Percentiles rank a stretch among this genome's conserved stretches.
Evolutionary conservation across 2,888 invertebrate genomes (phyloP).

Genomic region (Hypomecis atomaria): DNA sequence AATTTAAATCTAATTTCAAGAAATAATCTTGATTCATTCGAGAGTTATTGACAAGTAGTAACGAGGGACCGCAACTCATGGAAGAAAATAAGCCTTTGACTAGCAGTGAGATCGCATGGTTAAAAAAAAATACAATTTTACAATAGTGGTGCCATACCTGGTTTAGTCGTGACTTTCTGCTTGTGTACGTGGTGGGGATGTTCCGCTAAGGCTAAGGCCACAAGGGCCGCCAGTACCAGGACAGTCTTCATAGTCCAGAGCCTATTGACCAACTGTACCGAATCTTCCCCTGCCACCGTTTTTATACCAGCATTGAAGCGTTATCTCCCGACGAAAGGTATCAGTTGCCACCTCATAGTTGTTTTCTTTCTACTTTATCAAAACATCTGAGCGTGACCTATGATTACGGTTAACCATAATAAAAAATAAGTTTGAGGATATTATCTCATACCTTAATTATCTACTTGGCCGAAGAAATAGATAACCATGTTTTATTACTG

Average conservation of each 20-base stretch:
- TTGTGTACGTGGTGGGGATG: constrained; percentile 47
- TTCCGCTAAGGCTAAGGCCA: constrained; percentile 68
- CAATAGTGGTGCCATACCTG: constrained; percentile 47
- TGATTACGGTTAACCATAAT: constrained; percentile 16
- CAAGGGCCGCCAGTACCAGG: constrained; percentile 69
- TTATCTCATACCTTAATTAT: constrained; percentile 16
- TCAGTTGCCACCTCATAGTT: constrained; percentile 17
- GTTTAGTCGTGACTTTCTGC: constrained; percentile 49
- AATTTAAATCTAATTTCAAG: too few relatives aligned
- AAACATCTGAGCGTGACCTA: constrained; percentile 12
- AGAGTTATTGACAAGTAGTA: too few relatives aligned
- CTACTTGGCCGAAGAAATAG: constrained; percentile 2
- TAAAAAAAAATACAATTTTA: too few relatives aligned
- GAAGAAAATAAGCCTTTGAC: too few relatives aligned
- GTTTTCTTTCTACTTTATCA: constrained; percentile 23
- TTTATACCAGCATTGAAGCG: constrained; percentile 46
- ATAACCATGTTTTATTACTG: neutral
- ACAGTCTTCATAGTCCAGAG: constrained; percentile 77
- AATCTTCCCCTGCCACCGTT: constrained; percentile 11
- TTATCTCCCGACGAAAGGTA: constrained; percentile 29
- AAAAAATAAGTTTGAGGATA: constrained; percentile 2
- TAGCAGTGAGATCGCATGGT: too few relatives aligned
- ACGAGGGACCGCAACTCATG: too few relatives aligned
- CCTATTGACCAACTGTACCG: constrained; percentile 66
- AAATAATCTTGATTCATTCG: too few relatives aligned